Base-by-base conservation (phyloP, 1,140 invertebrate species). In the Caenorhabditis inopinata region DNA sequence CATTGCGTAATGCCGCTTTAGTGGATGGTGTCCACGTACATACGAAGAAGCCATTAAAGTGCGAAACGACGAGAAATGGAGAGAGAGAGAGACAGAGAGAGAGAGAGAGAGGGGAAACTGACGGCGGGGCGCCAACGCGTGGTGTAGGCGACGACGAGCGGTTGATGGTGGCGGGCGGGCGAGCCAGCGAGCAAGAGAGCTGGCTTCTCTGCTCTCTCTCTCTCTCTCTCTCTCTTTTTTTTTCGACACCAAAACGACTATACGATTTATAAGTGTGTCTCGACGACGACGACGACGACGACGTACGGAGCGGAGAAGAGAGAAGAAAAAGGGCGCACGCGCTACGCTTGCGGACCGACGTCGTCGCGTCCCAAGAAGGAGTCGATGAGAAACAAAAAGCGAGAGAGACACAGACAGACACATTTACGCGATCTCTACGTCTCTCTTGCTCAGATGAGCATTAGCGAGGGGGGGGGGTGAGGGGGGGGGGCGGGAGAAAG, bases 191-290 rank as follows among this genome's bases (percentile, higher is more conserved):
- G n/a, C n/a, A n/a, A n/a, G n/a, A n/a, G n/a, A n/a, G n/a, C n/a
- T n/a, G n/a, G n/a, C n/a, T n/a, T n/a, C n/a, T n/a, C n/a, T n/a
- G n/a, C n/a, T n/a, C n/a, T n/a, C n/a, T 42, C 38, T 42, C 14
- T 42, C 14, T 42, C 14, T 14, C 6, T 42, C 38, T 7, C 38
- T 14, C 38, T 42, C 38, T 32, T 12, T 25, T 27, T 25, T 23
- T 53, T 53, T 25, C 49, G 23, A 53, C 58, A 68, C 58, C 58
- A 68, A 68, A 68, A 68, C 58, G 58, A 68, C 58, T 68, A 68
- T 68, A 68, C 58, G 58, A 68, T 68, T 68, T 68, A 68, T 68
- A 68, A 68, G 58, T 68, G 58, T 68, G 32, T 42, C 38, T 38
- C 38, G 25, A 25, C 49, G 49, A 53, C 49, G 49, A 25, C 11